phyloP scores from a whole-genome alignment of 2,113 vertebrate genomes.

The Laticauda colubrina region DNA sequence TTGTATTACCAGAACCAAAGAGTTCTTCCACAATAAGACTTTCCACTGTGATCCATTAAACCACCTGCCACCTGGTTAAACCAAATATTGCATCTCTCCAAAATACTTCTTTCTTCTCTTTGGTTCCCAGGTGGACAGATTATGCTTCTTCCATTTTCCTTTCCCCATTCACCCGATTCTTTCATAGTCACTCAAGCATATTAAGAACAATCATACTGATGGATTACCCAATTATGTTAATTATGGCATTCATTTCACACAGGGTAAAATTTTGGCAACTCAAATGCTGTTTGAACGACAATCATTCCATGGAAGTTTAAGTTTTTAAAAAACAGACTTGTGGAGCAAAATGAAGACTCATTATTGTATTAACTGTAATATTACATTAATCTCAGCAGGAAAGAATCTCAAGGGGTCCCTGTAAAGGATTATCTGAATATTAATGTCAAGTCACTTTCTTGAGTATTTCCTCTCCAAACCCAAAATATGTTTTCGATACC shows the following conservation, averaged over 20 bases:
- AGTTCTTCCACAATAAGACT: background rate
- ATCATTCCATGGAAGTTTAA: conserved; percentile 23
- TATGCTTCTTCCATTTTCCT: background rate
- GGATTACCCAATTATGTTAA: background rate
- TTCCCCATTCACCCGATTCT: background rate
- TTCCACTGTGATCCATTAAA: background rate
- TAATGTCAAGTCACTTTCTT: background rate
- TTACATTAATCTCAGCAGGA: rapidly evolving
- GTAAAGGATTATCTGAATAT: conserved; percentile 23
- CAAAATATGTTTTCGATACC: conserved; percentile 13
- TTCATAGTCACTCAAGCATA: background rate
- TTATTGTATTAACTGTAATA: conserved; percentile 10
- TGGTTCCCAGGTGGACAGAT: background rate
- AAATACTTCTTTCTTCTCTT: background rate
- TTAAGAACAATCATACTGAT: background rate
- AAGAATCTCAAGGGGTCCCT: conserved; percentile 2
- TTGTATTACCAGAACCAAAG: background rate
- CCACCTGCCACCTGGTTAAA: too few species aligned
- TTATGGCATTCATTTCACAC: conserved; percentile 8
- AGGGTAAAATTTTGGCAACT: conserved; percentile 35
- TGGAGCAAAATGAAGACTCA: conserved; percentile 41
- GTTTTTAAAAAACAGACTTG: conserved; percentile 10
- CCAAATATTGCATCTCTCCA: background rate
- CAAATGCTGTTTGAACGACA: conserved; percentile 24
- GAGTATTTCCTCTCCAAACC: background rate